Percentiles rank a stretch among this genome's conserved stretches.
Evolutionary conservation across 2,113 vertebrate genomes (phyloP).

Genomic region (Aleadryas rufinucha): DNA sequence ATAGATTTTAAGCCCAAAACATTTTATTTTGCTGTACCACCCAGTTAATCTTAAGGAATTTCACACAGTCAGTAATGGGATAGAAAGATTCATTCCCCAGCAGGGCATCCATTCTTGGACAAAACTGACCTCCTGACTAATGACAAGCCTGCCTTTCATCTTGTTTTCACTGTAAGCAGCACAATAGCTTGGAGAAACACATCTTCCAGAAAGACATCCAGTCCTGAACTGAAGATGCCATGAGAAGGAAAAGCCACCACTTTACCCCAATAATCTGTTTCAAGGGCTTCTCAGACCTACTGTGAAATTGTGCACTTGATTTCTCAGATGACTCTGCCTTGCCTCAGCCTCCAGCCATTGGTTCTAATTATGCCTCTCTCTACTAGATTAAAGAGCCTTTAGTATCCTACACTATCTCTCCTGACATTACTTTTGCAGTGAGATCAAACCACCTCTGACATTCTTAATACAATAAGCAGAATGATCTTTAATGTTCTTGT

Average conservation of each 20-base stretch:
- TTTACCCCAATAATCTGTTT: neutral
- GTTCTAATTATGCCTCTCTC: slow-evolving; percentile 34
- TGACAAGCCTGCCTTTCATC: neutral
- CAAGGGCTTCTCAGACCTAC: neutral
- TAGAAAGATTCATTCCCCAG: neutral
- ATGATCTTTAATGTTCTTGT: neutral
- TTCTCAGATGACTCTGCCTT: slow-evolving; percentile 15
- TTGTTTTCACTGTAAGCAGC: neutral
- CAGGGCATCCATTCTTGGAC: neutral
- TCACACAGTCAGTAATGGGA: neutral
- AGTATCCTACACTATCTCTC: neutral
- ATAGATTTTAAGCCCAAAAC: neutral
- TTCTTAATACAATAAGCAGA: slow-evolving; percentile 2
- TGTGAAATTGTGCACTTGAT: neutral
- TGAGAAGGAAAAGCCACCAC: neutral
- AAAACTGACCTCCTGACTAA: neutral
- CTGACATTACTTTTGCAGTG: neutral
- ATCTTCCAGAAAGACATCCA: neutral
- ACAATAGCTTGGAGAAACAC: neutral
- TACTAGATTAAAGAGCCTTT: slow-evolving; percentile 28
- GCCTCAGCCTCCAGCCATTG: slow-evolving; percentile 26
- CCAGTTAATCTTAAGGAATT: neutral
- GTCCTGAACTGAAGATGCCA: neutral
- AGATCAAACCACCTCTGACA: slow-evolving; percentile 39
- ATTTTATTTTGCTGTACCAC: neutral